A percentile compares a stretch with the other conserved stretches of the same genome.
Evolutionary conservation across 2,113 vertebrate species (phyloP).

Genomic region (Forbesichthys agassizii): DNA sequence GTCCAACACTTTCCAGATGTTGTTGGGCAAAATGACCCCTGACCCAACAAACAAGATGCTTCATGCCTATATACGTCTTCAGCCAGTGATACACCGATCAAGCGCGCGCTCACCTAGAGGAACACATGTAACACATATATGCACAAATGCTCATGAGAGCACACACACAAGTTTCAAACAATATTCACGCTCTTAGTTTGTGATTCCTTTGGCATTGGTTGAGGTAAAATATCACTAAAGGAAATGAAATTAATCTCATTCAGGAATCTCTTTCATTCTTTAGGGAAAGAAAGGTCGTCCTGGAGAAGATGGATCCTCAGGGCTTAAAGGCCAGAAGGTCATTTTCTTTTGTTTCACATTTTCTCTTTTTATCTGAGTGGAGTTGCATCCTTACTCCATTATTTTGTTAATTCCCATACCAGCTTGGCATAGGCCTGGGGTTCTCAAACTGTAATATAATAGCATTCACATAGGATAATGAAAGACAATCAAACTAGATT

Average conservation of each 20-base stretch:
- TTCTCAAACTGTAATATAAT: too few species aligned
- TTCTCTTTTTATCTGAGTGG: conserved; percentile 5
- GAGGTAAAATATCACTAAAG: conserved; percentile 7
- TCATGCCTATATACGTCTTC: conserved; percentile 33
- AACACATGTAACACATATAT: conserved; percentile 4
- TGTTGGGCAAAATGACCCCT: conserved; percentile 35
- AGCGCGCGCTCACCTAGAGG: neutral
- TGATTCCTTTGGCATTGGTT: neutral
- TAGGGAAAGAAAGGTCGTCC: conserved; percentile 89
- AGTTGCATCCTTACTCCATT: neutral
- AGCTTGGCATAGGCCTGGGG: too few species aligned
- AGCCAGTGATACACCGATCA: conserved; percentile 20
- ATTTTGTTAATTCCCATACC: neutral
- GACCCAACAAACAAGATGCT: conserved; percentile 37
- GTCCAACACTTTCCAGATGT: conserved; percentile 62
- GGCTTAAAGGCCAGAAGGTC: conserved; percentile 87
- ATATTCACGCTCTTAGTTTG: neutral
- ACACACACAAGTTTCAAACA: neutral
- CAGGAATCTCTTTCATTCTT: conserved; percentile 39
- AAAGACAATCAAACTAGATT: too few species aligned
- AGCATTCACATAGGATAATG: too few species aligned
- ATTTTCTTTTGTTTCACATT: conserved; percentile 22
- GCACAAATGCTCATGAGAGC: neutral
- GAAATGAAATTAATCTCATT: conserved; percentile 1
- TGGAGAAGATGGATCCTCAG: conserved; percentile 82